Base-by-base conservation (phyloP, 2,888 invertebrate species). In the Aspidiotus destructor region DNA sequence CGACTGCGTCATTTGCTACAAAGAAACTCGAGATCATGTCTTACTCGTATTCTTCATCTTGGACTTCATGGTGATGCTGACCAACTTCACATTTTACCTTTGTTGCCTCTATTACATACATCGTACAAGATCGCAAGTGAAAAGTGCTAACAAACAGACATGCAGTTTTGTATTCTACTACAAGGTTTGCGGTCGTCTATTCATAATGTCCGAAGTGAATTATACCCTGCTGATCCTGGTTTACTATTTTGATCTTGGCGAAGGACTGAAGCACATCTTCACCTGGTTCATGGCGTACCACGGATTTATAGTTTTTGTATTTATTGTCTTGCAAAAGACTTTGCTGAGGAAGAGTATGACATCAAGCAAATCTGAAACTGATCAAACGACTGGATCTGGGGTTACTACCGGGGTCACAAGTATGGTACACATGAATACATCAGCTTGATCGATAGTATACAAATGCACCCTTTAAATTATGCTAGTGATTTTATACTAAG, bases 131-230 rank as follows among this genome's bases (percentile, higher is more conserved):
- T 67, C 67, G 15, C 60, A 58, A 8, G 58, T 67, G 11, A 67
- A 67, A 15, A 67, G 58, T 44, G 58, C 67, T 41, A 42, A 58
- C 40, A 41, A 44, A 9, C 67, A 67, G 15, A 40, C 41, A 40
- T 58, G 58, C 8, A 67, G 41, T 40, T 67, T 67, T 40, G 54
- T 44, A 9, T 67, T 67, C 40, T 67, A 67, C 17, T 67, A 58
- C 41, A 67, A 67, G 42, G 48, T 67, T 58, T 67, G 67, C 58
- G 67, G 67, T 11, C 67, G 67, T 40, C 60, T 67, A 13, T 67
- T 67, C 48, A 67, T 67, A n/a, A 67, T 67, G 67, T 67, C 67
- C 13, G 67, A 67, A n/a, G 67, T 67, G 9, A 67, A 67, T 48
- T 67, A 67, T 11, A 67, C 67, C n/a, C 42, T 67, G 40, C 48